These are phyloP conservation scores for Ernsta delagoae DNA, from an alignment of 2,888 invertebrate species.

Conservation along the genomic window DNA sequence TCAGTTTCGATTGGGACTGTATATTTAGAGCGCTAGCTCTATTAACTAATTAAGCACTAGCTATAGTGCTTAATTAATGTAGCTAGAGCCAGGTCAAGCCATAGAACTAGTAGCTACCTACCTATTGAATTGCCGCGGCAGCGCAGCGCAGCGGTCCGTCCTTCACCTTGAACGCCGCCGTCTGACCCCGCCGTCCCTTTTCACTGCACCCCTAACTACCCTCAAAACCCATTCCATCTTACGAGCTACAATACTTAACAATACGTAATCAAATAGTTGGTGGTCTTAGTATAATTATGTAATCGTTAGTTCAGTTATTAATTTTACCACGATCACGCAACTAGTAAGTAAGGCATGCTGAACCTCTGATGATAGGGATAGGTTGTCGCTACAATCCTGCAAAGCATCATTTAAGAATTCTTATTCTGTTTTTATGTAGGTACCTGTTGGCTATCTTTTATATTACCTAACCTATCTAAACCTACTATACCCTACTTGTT, in stretches of 20 bases:
- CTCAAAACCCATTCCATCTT: conserved; percentile 48
- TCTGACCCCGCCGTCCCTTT: conserved; percentile 65
- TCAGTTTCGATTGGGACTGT: background rate
- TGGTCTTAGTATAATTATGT: background rate
- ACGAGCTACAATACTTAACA: conserved; percentile 36
- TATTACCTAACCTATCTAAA: too few species aligned
- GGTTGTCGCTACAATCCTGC: too few species aligned
- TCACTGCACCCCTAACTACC: conserved; percentile 48
- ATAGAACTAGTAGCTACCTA: too few species aligned
- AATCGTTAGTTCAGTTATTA: background rate
- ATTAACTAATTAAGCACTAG: too few species aligned
- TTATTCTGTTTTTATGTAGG: too few species aligned
- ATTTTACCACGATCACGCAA: background rate
- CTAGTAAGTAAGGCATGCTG: too few species aligned
- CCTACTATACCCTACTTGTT: too few species aligned
- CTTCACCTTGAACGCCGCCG: conserved; percentile 82
- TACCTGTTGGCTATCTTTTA: too few species aligned
- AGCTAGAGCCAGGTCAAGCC: conserved; percentile 27
- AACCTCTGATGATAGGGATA: too few species aligned
- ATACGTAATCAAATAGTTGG: background rate
- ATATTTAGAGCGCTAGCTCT: background rate
- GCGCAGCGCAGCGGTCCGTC: conserved; percentile 54
- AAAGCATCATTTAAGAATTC: too few species aligned
- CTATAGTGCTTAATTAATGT: conserved; percentile 47
- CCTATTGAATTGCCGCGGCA: conserved; percentile 44